Evolutionary conservation across 1,140 invertebrate species (phyloP).

Genomic region (Apocrypta bakeri): DNA sequence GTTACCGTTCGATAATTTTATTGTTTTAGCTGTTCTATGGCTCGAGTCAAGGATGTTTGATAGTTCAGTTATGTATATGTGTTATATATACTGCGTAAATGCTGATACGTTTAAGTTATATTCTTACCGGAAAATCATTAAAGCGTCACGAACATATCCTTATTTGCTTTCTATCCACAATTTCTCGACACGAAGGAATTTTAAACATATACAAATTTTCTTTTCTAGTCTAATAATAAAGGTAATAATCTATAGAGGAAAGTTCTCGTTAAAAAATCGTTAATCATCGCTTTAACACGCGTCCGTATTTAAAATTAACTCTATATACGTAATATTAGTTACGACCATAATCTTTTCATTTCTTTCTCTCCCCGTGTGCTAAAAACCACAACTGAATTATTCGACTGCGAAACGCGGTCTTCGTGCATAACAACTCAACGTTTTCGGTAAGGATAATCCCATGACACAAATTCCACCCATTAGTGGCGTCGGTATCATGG

Average conservation of each 20-base stretch:
- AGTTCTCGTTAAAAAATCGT: too few relatives aligned
- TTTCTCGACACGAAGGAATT: neutral
- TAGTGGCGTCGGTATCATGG: too few relatives aligned
- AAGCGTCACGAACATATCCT: neutral
- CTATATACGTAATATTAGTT: too few relatives aligned
- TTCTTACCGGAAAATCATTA: slow-evolving; percentile 4
- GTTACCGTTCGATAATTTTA: too few relatives aligned
- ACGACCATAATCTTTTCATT: neutral
- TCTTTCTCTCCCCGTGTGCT: neutral
- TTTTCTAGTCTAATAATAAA: slow-evolving; percentile 25
- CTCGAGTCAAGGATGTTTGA: too few relatives aligned
- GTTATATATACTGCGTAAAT: too few relatives aligned
- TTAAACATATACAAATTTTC: slow-evolving; percentile 10
- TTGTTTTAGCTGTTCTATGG: too few relatives aligned
- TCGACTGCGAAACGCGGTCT: neutral
- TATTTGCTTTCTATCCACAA: slow-evolving; percentile 2
- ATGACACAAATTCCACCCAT: neutral
- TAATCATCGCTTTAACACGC: too few relatives aligned
- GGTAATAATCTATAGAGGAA: neutral
- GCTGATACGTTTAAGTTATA: too few relatives aligned
- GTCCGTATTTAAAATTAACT: too few relatives aligned
- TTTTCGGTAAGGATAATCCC: neutral
- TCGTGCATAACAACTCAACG: too few relatives aligned
- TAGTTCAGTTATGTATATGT: too few relatives aligned
- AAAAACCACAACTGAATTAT: neutral